Conservation (phyloP, 2,888 invertebrate species). For the Drosophila ezoana region DNA sequence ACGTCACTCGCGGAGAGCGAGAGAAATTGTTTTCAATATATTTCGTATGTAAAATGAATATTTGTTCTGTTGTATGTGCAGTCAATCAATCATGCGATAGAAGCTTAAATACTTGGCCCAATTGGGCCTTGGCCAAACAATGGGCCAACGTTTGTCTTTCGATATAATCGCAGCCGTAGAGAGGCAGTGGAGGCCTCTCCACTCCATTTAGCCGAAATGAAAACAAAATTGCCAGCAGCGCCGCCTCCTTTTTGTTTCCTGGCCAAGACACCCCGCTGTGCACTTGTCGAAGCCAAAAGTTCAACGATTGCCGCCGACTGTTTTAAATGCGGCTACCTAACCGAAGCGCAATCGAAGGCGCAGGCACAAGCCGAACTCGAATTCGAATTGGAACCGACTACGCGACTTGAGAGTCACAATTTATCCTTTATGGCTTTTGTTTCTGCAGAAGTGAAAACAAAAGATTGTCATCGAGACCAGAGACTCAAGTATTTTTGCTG, state of each 20-base stretch:
- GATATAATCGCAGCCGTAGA: constrained; percentile 45
- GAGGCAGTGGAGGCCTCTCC: constrained; percentile 8
- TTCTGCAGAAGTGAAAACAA: constrained; percentile 83
- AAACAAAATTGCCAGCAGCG: constrained; percentile 72
- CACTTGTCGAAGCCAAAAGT: constrained; percentile 82
- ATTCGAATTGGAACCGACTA: constrained; percentile 13
- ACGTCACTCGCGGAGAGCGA: constrained; percentile 38
- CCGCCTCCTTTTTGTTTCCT: constrained; percentile 51
- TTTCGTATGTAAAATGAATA: constrained; percentile 36
- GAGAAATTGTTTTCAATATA: constrained; percentile 64
- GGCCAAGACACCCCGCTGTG: constrained; percentile 77
- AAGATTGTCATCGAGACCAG: constrained; percentile 80
- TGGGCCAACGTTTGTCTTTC: constrained; percentile 53
- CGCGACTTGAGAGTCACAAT: constrained; percentile 61
- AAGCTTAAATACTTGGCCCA: constrained; percentile 65
- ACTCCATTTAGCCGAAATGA: constrained; percentile 71
- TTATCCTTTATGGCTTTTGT: constrained; percentile 79
- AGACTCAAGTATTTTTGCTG: constrained; percentile 2
- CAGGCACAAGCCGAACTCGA: constrained; percentile 26
- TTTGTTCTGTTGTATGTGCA: constrained; percentile 48
- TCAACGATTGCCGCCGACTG: constrained; percentile 70
- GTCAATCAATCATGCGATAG: constrained; percentile 67
- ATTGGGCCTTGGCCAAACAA: constrained; percentile 59
- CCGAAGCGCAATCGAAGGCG: constrained; percentile 30
- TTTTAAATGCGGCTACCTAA: constrained; percentile 73